phyloP scores from a whole-genome alignment of 2,888 invertebrate species.

The Fragum whitleyi region DNA sequence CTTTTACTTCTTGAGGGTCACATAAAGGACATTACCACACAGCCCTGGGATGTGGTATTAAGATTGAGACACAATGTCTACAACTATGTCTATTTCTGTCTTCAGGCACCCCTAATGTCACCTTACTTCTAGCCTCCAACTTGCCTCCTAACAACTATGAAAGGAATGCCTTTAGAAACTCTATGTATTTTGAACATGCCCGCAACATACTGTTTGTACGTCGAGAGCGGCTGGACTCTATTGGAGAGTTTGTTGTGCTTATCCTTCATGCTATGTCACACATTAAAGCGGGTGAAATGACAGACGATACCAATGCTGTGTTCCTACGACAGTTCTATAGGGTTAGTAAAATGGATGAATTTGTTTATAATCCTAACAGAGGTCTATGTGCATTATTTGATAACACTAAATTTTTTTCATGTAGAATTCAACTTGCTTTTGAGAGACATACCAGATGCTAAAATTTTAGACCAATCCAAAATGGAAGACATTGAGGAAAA shows the following conservation, averaged over 20 bases:
- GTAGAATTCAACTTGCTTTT: not conserved
- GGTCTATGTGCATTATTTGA: not conserved
- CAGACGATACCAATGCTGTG: slow-evolving; percentile 79
- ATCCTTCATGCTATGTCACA: slow-evolving; percentile 83
- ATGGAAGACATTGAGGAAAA: too few relatives aligned
- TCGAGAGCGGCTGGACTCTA: slow-evolving; percentile 81
- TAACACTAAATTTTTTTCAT: too few relatives aligned
- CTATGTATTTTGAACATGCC: slow-evolving; percentile 81
- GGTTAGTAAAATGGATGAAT: slow-evolving; percentile 68
- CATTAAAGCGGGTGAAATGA: slow-evolving; percentile 81
- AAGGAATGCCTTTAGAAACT: slow-evolving; percentile 81
- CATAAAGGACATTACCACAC: too few relatives aligned
- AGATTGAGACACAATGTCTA: too few relatives aligned
- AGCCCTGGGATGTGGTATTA: too few relatives aligned
- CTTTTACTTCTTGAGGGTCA: too few relatives aligned
- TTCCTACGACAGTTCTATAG: slow-evolving; percentile 83
- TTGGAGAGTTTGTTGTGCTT: slow-evolving; percentile 83
- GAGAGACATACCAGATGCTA: too few relatives aligned
- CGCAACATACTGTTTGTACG: slow-evolving; percentile 81
- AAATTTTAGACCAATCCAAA: too few relatives aligned
- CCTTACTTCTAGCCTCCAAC: slow-evolving; percentile 82
- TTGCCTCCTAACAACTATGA: slow-evolving; percentile 82
- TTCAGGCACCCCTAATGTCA: slow-evolving; percentile 77
- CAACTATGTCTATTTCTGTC: too few relatives aligned
- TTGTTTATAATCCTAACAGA: not conserved